Percentiles rank a stretch among this genome's conserved stretches.
These are phyloP conservation scores for Ictalurus furcatus DNA, from an alignment of 2,113 vertebrate species.

Conservation along the genomic window DNA sequence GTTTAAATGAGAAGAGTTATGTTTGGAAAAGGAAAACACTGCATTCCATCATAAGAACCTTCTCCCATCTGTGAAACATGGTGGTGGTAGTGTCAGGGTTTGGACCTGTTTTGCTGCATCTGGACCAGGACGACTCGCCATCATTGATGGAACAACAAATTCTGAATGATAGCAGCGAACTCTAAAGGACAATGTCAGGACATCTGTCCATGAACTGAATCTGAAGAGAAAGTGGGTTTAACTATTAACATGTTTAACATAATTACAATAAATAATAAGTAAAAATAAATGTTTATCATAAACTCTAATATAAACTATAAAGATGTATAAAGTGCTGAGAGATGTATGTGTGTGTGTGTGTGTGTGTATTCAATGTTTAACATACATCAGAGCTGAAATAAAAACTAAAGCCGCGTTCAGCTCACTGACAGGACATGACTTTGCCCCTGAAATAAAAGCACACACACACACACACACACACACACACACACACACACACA, in stretches of 20 bases:
- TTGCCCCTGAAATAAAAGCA: background rate
- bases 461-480: background rate
- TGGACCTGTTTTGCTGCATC: too few species aligned
- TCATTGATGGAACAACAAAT: too few species aligned
- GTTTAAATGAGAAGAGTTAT: too few species aligned
- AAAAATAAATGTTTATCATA: background rate
- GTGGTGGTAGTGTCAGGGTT: too few species aligned
- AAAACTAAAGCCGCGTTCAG: background rate
- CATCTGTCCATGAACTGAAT: too few species aligned
- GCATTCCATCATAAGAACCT: too few species aligned
- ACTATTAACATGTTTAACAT: background rate
- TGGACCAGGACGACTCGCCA: too few species aligned
- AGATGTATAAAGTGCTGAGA: background rate
- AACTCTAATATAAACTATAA: background rate
- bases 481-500: too few species aligned
- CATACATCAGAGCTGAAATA: background rate
- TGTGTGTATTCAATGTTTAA: background rate
- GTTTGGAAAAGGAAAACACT: too few species aligned
- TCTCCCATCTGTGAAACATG: too few species aligned
- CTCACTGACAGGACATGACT: slow-evolving; percentile 1
- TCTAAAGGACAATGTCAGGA: too few species aligned
- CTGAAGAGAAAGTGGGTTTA: background rate
- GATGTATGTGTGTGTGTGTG: background rate
- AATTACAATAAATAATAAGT: background rate
- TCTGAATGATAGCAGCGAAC: too few species aligned